phyloP scores from a whole-genome alignment of 2,797 vertebrate species.

The Betta splendens region DNA sequence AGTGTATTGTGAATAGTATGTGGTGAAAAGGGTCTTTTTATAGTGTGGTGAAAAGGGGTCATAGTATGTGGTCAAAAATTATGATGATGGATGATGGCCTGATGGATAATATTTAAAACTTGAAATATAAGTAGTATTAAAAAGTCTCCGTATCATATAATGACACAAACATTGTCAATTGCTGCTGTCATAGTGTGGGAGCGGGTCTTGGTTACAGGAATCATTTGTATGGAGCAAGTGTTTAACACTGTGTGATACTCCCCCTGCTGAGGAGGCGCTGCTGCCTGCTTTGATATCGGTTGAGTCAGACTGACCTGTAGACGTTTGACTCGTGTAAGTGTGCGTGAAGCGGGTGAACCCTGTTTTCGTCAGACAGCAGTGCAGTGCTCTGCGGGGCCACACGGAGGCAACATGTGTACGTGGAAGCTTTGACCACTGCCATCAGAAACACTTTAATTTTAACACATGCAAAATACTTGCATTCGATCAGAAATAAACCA shows the following conservation, averaged over 20 bases:
- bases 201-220: not conserved
- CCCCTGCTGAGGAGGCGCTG: conserved; percentile 3
- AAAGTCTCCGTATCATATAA: too few relatives aligned
- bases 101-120: too few relatives aligned
- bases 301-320: conserved; percentile 17
- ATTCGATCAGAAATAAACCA: not conserved
- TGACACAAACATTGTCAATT: too few relatives aligned
- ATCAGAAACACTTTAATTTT: not conserved
- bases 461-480: not conserved
- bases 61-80: too few relatives aligned
- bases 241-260: conserved; percentile 35
- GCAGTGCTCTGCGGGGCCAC: conserved; percentile 33
- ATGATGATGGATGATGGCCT: too few relatives aligned
- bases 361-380: not conserved
- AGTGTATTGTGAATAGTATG: too few relatives aligned
- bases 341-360: too few relatives aligned
- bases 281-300: conserved; percentile 11
- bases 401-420: conserved; percentile 30
- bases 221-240: conserved; percentile 21
- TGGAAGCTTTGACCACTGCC: not conserved
- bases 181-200: too few relatives aligned
- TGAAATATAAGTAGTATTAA: too few relatives aligned
- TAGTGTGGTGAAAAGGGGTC: too few relatives aligned
- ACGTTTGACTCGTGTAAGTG: too few relatives aligned
- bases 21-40: too few relatives aligned